Evolutionary conservation across 2,113 vertebrate genomes (phyloP), one percentile per base, ranked within the genome.

Genomic region (Lophius piscatorius): DNA sequence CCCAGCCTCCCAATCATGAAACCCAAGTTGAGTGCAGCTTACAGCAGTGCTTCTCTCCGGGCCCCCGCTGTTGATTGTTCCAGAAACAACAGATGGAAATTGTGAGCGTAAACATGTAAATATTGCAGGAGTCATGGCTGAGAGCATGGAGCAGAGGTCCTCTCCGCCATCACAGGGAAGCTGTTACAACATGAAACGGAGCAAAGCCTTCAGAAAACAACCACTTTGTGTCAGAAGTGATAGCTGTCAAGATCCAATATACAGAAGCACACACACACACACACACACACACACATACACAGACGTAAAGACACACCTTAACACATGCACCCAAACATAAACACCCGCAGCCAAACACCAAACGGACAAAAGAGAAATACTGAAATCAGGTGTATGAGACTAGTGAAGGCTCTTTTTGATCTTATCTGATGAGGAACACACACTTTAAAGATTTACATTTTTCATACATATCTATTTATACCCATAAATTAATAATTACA

Each of bases 11-110:
- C 74, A 91, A 91, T 89, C 88, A 90, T 81, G 84, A 81, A 92
- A 89, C 83, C 81, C 82, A 88, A 91, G 88, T 86, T 89, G 76
- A 88, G 84, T 75, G 61, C 76, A 47, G 89, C 82, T 83, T 81
- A 77, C 80, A 84, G 74, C 74, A 73, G 21, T 52, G 23, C 80
- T 70, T 74, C 76, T 88, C 79, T 60, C 70, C 29, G 83, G 83
- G 81, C 76, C 78, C 64, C 68, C 1, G 70, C 63, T 55, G 80
- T 86, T 90, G 91, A 92, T 91, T 91, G 86, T 88, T 92, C 87
- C 88, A 90, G 86, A 89, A 89, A 91, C 89, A 89, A 89, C 88
- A 90, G 84, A 92, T 91, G 91, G 89, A 91, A 91, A 91, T 86
- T 90, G 80, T 91, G 86, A 91, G 81, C 46, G 78, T 90, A 91